A percentile compares a stretch with the other conserved stretches of the same genome.
Conservation (phyloP, 1,140 invertebrate genomes). For the Contarinia nasturtii region DNA sequence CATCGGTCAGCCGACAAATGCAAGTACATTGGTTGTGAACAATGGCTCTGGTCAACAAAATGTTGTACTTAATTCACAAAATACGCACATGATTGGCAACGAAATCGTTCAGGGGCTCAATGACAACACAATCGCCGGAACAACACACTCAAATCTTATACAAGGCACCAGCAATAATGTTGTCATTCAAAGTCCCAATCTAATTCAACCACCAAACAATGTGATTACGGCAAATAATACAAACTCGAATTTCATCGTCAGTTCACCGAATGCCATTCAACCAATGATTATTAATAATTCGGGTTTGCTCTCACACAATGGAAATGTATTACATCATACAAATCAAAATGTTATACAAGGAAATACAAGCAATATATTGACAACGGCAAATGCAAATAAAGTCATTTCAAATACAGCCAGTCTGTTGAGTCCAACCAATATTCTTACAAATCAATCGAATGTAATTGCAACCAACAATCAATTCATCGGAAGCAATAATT, state of each 20-base stretch:
- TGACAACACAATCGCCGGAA: not conserved
- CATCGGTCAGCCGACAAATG: not conserved
- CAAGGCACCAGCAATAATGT: not conserved
- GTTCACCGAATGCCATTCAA: not conserved
- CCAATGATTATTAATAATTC: slow-evolving; percentile 2
- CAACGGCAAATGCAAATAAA: not conserved
- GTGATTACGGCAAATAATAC: not conserved
- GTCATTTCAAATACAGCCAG: not conserved
- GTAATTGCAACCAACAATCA: not conserved
- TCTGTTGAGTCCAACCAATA: not conserved
- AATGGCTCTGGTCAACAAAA: not conserved
- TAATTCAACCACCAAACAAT: slow-evolving; percentile 1
- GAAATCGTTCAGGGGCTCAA: slow-evolving; percentile 1
- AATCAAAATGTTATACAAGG: not conserved
- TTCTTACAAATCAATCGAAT: not conserved
- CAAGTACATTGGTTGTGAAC: not conserved
- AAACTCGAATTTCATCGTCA: not conserved
- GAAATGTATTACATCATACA: not conserved
- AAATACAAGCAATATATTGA: not conserved
- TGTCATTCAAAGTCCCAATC: not conserved
- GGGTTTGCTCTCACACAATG: not conserved
- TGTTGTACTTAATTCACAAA: slow-evolving; percentile 1
- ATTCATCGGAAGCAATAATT: not conserved
- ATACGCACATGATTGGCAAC: not conserved
- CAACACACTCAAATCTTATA: not conserved